Conservation (phyloP, 2,113 vertebrate species). For the Chloebia gouldiae region DNA sequence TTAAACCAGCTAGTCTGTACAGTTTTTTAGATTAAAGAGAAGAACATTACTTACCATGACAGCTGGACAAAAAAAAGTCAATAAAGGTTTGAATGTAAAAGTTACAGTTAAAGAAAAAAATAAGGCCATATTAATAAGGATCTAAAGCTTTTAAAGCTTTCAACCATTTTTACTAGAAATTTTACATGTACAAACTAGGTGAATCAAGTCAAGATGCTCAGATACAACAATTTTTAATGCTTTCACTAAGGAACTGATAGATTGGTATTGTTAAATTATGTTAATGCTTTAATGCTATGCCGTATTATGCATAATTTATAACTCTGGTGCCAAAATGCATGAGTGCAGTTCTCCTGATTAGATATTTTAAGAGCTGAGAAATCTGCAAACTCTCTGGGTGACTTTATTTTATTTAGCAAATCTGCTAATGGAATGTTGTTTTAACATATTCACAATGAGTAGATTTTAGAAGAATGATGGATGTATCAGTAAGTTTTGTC, state of each 20-base stretch:
- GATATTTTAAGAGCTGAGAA: slow-evolving; percentile 47
- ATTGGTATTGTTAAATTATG: slow-evolving; percentile 56
- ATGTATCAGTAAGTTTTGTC: background rate
- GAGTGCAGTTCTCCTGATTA: slow-evolving; percentile 38
- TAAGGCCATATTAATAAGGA: background rate
- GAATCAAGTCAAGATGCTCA: background rate
- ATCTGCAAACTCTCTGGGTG: slow-evolving; percentile 38
- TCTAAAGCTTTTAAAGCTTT: background rate
- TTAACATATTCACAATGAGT: background rate
- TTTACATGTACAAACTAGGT: background rate
- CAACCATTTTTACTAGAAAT: background rate
- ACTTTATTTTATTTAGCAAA: slow-evolving; percentile 46
- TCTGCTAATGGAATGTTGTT: background rate
- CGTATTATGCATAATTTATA: slow-evolving; percentile 65
- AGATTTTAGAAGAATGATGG: background rate
- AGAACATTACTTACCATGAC: background rate
- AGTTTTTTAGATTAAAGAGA: background rate
- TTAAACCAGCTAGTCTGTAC: background rate
- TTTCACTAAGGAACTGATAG: slow-evolving; percentile 26
- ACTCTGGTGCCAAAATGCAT: slow-evolving; percentile 44
- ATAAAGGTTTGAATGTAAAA: background rate
- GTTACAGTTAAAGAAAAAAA: background rate
- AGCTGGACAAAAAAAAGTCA: background rate
- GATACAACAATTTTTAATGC: background rate
- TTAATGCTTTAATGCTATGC: slow-evolving; percentile 65